Evolutionary conservation across 2,888 invertebrate species (phyloP).

Genomic region (Ophion ventricosus): DNA sequence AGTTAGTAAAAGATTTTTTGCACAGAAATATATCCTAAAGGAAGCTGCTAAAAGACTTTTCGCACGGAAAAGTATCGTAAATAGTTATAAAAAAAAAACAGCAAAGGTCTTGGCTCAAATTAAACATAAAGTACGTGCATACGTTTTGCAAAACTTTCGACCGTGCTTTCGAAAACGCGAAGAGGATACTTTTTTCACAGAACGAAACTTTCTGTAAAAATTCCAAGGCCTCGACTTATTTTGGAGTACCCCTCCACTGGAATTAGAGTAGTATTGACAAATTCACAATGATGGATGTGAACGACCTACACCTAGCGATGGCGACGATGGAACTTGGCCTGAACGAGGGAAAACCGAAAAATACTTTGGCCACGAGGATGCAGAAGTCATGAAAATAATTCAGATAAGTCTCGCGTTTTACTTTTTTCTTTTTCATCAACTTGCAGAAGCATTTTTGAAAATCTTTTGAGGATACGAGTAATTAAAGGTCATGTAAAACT

Average conservation of each 20-base stretch:
- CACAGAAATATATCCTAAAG: too few species aligned
- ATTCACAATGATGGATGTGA: conserved; percentile 87
- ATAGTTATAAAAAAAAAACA: too few species aligned
- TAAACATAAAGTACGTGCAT: too few species aligned
- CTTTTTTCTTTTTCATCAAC: not conserved
- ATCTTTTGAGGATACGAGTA: not conserved
- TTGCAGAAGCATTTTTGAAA: not conserved
- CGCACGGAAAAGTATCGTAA: too few species aligned
- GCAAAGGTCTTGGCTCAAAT: too few species aligned
- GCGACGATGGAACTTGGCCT: conserved; percentile 86
- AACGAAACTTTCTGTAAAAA: too few species aligned
- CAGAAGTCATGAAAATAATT: conserved; percentile 89
- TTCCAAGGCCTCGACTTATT: not conserved
- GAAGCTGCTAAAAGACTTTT: too few species aligned
- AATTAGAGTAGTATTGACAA: not conserved
- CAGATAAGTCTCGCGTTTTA: conserved; percentile 83
- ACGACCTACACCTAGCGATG: conserved; percentile 89
- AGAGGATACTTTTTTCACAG: too few species aligned
- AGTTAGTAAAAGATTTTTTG: not conserved
- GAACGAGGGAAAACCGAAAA: conserved; percentile 84
- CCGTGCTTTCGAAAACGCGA: too few species aligned
- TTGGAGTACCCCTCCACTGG: not conserved
- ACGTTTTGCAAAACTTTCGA: too few species aligned
- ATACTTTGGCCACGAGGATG: conserved; percentile 86
- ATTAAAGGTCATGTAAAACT: too few species aligned